Conservation (phyloP, 2,888 invertebrate genomes). For the Spisula solida region DNA sequence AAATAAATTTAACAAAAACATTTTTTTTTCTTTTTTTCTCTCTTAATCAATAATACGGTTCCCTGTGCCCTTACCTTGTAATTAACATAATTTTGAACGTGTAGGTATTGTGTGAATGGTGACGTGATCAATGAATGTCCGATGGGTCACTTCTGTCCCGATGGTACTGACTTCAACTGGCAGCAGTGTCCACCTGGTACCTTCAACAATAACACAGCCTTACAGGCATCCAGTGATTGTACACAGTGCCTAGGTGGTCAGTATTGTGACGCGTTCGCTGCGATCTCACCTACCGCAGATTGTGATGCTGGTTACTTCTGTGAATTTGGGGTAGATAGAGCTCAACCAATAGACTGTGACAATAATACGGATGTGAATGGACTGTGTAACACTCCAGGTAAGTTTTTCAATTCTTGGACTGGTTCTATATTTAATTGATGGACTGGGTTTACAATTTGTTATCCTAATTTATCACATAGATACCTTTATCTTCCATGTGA, state of each 20-base stretch:
- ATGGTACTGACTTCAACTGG: conserved; percentile 84
- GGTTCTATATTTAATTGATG: neutral
- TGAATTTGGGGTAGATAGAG: conserved; percentile 84
- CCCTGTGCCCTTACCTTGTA: no score
- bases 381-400: conserved; percentile 66
- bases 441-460: no score
- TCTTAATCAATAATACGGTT: no score
- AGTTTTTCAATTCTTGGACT: neutral
- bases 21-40: no score
- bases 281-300: conserved; percentile 74
- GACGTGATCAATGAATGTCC: conserved; percentile 81
- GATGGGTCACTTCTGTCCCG: conserved; percentile 84
- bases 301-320: conserved; percentile 85
- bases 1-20: no score
- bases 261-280: conserved; percentile 81
- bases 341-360: conserved; percentile 72
- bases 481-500: no score
- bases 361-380: conserved; percentile 63
- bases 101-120: conserved; percentile 85
- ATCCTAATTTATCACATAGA: no score
- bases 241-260: conserved; percentile 84
- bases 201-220: conserved; percentile 85
- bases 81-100: neutral
- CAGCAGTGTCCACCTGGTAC: conserved; percentile 84
- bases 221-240: conserved; percentile 79